These are phyloP conservation scores for Perizoma flavofasciatum DNA, from an alignment of 2,888 invertebrate species.

Conservation along the genomic window DNA sequence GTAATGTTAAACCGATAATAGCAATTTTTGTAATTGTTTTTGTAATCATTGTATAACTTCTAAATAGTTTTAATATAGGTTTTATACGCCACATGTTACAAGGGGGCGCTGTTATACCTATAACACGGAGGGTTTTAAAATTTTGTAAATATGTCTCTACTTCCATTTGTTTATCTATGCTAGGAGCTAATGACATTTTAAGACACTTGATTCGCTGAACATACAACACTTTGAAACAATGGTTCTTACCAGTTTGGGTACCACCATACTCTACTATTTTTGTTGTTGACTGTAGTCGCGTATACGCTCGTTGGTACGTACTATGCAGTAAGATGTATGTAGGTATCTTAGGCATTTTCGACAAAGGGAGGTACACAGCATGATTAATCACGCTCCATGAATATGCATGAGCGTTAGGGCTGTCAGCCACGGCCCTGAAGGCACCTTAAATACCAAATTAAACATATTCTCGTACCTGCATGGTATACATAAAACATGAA, in stretches of 20 bases:
- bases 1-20: no score
- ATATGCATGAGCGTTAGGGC: slow-evolving; percentile 77
- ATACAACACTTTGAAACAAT: no score
- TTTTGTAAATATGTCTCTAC: no score
- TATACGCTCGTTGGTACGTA: slow-evolving; percentile 1
- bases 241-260: background rate
- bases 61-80: no score
- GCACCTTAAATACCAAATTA: slow-evolving; percentile 78
- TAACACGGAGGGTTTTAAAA: no score
- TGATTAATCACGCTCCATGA: slow-evolving; percentile 80
- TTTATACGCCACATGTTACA: no score
- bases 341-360: slow-evolving; percentile 47
- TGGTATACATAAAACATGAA: slow-evolving; percentile 44
- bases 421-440: slow-evolving; percentile 56
- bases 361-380: slow-evolving; percentile 53
- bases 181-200: no score
- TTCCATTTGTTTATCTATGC: no score
- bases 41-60: no score
- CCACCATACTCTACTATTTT: background rate
- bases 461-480: slow-evolving; percentile 50
- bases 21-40: no score
- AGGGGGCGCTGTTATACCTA: no score
- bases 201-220: no score
- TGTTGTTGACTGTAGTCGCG: background rate
- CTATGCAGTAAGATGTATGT: slow-evolving; percentile 31